Evolutionary conservation across 2,113 vertebrate species (phyloP), one percentile per base, ranked within the genome.

Genomic region (Syngnathus typhle): DNA sequence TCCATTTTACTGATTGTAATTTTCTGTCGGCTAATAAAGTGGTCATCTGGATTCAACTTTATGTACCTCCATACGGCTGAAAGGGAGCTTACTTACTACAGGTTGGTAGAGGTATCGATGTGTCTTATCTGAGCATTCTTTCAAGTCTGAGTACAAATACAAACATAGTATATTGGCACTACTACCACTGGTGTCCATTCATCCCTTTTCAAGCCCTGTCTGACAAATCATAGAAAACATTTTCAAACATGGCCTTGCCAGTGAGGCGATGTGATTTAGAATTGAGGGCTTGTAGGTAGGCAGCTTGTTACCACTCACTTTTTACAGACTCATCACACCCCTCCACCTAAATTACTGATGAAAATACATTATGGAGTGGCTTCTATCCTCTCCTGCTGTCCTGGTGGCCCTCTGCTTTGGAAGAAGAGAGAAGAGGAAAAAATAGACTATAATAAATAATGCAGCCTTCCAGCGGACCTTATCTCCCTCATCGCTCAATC

Each of bases 361-460:
- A 67, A 79, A 82, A 82, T 84, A 77, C 78, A 81, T 85, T 79
- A 69, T 84, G 79, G 80, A 81, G 73, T 76, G 63, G 62, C 78
- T 78, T 61, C 64, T 78, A 36, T 62, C 71, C 39, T 18, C 41
- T 64, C 70, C 46, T 19, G 11, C 82, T 64, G 65, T 60, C 47
- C 72, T 55, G 75, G 67, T 79, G 72, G 74, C 68, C 68, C 49
- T 72, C 59, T 79, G 60, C 71, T 77, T 19, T 55, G 54, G 65
- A 75, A 63, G 64, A 74, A 60, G 64, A 69, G 61, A 72, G 51
- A 73, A 54, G 65, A 21, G n/a, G 27, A 67, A 66, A 74, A 79
- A 69, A 1, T 49, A 70, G 68, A 82, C 76, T 77, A 76, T 78
- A 73, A 87, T 90, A 79, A 87, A 88, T 88, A 84, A 88, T 83